Evolutionary conservation across 2,797 vertebrate genomes (phyloP).

Genomic region (Kryptopterus vitreolus): DNA sequence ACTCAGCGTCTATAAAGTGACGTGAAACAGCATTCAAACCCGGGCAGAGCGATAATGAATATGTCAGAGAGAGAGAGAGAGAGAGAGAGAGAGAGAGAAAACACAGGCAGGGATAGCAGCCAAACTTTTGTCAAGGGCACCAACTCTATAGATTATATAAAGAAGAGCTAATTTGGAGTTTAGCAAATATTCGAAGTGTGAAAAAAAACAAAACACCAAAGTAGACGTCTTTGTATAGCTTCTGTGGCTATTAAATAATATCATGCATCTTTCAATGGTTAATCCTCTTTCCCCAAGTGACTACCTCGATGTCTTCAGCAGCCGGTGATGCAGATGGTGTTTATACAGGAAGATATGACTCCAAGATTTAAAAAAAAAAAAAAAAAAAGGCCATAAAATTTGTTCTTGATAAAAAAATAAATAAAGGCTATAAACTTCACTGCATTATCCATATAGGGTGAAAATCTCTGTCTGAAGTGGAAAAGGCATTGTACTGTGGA

Average conservation of each 20-base stretch:
- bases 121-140: neutral
- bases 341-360: neutral
- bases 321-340: constrained; percentile 7
- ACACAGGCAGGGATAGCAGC: constrained; percentile 1
- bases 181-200: neutral
- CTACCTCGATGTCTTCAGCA: constrained; percentile 3
- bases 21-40: neutral
- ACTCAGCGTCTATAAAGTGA: neutral
- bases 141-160: constrained; percentile 5
- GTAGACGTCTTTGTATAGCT: neutral
- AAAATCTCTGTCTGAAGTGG: neutral
- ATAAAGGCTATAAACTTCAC: neutral
- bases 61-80: too few relatives aligned
- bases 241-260: neutral
- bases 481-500: neutral
- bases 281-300: neutral
- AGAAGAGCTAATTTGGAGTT: neutral
- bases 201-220: neutral
- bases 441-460: neutral
- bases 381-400: neutral
- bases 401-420: neutral
- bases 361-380: too few relatives aligned
- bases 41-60: neutral
- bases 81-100: too few relatives aligned
- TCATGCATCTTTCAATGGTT: neutral